These are phyloP conservation scores for Sebastes fasciatus DNA, from an alignment of 2,113 vertebrate species.

Conservation along the genomic window DNA sequence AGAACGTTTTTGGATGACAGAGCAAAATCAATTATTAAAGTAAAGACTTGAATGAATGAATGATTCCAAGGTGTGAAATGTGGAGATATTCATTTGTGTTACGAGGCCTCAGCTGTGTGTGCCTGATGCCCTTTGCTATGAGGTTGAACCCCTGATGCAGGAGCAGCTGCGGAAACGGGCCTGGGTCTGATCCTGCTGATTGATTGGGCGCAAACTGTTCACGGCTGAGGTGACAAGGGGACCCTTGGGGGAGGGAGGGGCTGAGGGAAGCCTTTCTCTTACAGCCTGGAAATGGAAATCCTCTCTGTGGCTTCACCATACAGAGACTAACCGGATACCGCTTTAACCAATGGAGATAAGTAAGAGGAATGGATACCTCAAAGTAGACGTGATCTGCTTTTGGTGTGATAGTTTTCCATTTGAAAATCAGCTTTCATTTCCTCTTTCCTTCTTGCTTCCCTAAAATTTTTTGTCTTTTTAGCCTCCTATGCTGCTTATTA, in stretches of 20 bases:
- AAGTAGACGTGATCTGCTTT: constrained; percentile 11
- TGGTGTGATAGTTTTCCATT: constrained; percentile 23
- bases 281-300: constrained; percentile 53
- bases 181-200: constrained; percentile 64
- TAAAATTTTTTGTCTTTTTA: constrained; percentile 8
- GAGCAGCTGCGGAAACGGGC: constrained; percentile 77
- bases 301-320: constrained; percentile 32
- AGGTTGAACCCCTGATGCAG: constrained; percentile 54
- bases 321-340: constrained; percentile 39
- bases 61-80: constrained; percentile 41
- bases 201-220: constrained; percentile 80
- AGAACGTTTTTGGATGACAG: not conserved
- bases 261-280: constrained; percentile 43
- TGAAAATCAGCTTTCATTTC: constrained; percentile 37
- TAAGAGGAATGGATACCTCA: constrained; percentile 12
- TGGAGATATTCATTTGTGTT: constrained; percentile 36
- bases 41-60: constrained; percentile 12
- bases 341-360: constrained; percentile 35
- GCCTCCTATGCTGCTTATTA: constrained; percentile 27
- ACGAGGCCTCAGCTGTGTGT: constrained; percentile 70
- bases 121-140: constrained; percentile 56
- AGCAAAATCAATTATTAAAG: constrained; percentile 16
- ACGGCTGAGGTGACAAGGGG: constrained; percentile 77
- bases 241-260: constrained; percentile 61
- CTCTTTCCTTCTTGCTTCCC: not conserved